Evolutionary conservation across 2,797 vertebrate species (phyloP).

Genomic region (Pangasius sanitwongsei): DNA sequence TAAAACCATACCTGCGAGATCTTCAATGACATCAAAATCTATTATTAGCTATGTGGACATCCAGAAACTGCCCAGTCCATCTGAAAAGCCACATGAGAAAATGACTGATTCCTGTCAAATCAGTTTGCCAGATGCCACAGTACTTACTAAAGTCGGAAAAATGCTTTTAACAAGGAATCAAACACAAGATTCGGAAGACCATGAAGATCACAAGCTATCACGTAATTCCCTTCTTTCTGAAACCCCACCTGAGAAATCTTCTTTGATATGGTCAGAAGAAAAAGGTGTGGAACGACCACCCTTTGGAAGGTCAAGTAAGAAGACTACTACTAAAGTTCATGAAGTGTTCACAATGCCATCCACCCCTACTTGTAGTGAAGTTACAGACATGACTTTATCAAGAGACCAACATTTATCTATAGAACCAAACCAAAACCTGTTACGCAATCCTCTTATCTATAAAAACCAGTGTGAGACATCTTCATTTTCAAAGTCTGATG

Average conservation of each 20-base stretch:
- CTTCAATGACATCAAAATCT: constrained; percentile 13
- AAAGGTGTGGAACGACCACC: neutral
- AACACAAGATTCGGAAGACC: constrained; percentile 3
- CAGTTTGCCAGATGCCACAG: neutral
- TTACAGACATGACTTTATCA: neutral
- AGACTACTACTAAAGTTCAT: neutral
- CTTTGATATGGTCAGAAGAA: neutral
- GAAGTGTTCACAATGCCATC: neutral
- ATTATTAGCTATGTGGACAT: constrained; percentile 1
- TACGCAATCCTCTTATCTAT: neutral
- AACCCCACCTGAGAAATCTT: neutral
- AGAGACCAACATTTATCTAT: neutral
- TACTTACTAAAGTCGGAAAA: neutral
- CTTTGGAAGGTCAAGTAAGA: neutral
- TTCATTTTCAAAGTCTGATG: constrained; percentile 8
- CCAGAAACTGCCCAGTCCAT: neutral
- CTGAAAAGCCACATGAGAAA: neutral
- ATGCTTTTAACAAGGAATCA: neutral
- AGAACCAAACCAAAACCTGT: neutral
- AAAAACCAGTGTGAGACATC: neutral
- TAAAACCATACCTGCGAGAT: neutral
- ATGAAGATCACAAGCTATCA: neutral
- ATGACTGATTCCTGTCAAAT: neutral
- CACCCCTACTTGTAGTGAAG: neutral
- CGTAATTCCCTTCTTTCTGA: neutral